Percentiles rank a stretch among this genome's conserved stretches.
phyloP scores from a whole-genome alignment of 2,888 invertebrate species.

The Trachelus stipa region DNA sequence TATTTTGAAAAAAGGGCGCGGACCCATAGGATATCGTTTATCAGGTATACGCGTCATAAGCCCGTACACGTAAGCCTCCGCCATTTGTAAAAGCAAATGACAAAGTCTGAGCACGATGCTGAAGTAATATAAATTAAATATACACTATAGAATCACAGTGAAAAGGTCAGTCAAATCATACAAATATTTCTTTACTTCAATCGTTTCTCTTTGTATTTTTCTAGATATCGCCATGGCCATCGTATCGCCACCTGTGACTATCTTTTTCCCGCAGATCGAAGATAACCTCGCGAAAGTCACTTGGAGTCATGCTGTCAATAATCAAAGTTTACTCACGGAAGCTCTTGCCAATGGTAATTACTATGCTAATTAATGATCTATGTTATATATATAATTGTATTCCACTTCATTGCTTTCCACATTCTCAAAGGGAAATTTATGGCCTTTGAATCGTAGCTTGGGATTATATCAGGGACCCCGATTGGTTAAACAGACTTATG shows the following conservation, averaged over 20 bases:
- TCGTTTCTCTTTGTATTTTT: slow-evolving; percentile 30
- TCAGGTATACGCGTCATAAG: not conserved
- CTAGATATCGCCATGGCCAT: slow-evolving; percentile 50
- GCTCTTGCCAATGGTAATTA: slow-evolving; percentile 68
- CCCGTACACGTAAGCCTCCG: not conserved
- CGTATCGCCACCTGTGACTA: slow-evolving; percentile 48
- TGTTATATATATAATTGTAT: too few relatives aligned
- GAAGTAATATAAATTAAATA: not conserved
- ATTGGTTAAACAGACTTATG: too few relatives aligned
- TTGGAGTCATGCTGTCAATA: slow-evolving; percentile 92
- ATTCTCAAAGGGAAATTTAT: too few relatives aligned
- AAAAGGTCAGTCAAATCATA: not conserved
- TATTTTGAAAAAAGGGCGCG: not conserved
- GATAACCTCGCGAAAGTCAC: slow-evolving; percentile 79
- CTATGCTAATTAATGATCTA: not conserved
- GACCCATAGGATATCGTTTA: not conserved
- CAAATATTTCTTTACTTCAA: not conserved
- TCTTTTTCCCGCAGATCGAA: slow-evolving; percentile 67
- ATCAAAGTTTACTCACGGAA: slow-evolving; percentile 72
- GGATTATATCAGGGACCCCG: too few relatives aligned
- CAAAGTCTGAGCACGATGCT: not conserved
- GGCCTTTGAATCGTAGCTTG: too few relatives aligned
- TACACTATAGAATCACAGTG: not conserved
- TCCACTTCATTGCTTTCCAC: too few relatives aligned
- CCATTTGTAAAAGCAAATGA: not conserved